Evolutionary conservation across 2,113 vertebrate genomes (phyloP).

Genomic region (Mustelus asterias): DNA sequence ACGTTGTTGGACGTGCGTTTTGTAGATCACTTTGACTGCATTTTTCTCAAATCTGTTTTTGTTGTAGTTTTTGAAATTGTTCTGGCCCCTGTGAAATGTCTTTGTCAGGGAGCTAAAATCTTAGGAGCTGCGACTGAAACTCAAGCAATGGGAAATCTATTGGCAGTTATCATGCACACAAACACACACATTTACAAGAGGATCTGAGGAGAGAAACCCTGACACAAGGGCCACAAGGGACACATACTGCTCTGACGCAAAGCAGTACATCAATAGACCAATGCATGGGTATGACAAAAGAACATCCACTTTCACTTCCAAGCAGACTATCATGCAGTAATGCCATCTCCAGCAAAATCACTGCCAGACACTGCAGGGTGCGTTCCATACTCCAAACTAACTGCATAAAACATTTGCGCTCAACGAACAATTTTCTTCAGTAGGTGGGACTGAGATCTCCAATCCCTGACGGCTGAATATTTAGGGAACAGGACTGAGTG

Average conservation of each 20-base stretch:
- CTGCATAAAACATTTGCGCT: background rate
- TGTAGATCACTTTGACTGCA: background rate
- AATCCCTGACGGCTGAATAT: background rate
- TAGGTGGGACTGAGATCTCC: background rate
- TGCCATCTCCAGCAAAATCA: background rate
- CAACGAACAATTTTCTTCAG: background rate
- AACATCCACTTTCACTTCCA: background rate
- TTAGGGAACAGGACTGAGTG: background rate
- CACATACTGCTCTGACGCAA: background rate
- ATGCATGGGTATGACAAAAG: background rate
- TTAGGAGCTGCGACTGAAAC: background rate
- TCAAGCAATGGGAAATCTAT: background rate
- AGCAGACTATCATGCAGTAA: background rate
- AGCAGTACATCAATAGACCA: background rate
- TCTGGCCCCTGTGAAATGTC: background rate
- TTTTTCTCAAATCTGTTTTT: background rate
- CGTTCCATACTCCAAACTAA: background rate
- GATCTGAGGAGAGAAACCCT: background rate
- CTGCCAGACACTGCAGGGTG: background rate
- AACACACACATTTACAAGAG: background rate
- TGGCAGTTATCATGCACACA: background rate
- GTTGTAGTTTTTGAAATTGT: background rate
- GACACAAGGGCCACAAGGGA: too few species aligned
- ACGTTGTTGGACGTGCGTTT: background rate
- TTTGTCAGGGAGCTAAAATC: background rate